These are phyloP conservation scores for Agriotes lineatus DNA, from an alignment of 2,888 invertebrate genomes.

Conservation along the genomic window DNA sequence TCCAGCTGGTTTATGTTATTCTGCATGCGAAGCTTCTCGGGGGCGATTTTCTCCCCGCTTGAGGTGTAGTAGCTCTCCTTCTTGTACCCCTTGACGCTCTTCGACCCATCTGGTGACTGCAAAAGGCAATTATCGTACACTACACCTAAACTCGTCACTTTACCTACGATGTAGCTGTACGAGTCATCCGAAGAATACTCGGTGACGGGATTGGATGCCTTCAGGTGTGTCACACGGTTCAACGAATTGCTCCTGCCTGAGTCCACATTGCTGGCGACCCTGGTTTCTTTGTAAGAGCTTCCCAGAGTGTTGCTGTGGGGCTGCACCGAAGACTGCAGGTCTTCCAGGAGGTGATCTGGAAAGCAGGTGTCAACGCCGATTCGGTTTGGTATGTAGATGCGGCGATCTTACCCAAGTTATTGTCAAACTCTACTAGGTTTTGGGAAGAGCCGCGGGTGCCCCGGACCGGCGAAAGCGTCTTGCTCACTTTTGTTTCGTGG, in stretches of 20 bases:
- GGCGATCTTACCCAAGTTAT: slow-evolving; percentile 61
- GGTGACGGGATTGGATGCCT: slow-evolving; percentile 62
- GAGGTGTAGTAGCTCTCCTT: slow-evolving; percentile 63
- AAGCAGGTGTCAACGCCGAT: too few species aligned
- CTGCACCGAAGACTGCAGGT: slow-evolving; percentile 64
- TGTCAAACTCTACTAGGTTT: slow-evolving; percentile 63
- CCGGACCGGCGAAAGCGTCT: slow-evolving; percentile 61
- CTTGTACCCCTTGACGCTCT: slow-evolving; percentile 61
- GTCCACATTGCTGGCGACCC: slow-evolving; percentile 51
- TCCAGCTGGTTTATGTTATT: slow-evolving; percentile 83
- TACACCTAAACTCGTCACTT: neutral
- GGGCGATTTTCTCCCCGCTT: slow-evolving; percentile 52
- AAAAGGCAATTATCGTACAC: slow-evolving; percentile 39
- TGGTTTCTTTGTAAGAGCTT: slow-evolving; percentile 56
- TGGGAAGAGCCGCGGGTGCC: slow-evolving; percentile 58
- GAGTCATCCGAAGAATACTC: slow-evolving; percentile 64
- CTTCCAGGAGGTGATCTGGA: slow-evolving; percentile 65
- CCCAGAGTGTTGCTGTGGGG: slow-evolving; percentile 60
- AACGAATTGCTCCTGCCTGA: slow-evolving; percentile 58
- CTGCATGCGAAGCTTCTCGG: slow-evolving; percentile 62
- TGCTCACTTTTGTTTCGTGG: slow-evolving; percentile 61
- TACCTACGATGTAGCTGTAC: slow-evolving; percentile 60
- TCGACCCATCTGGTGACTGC: slow-evolving; percentile 63
- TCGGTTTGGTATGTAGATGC: neutral
- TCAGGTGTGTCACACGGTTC: slow-evolving; percentile 58